Conservation (phyloP, 2,113 vertebrate genomes). For the Kobus ellipsiprymnus region DNA sequence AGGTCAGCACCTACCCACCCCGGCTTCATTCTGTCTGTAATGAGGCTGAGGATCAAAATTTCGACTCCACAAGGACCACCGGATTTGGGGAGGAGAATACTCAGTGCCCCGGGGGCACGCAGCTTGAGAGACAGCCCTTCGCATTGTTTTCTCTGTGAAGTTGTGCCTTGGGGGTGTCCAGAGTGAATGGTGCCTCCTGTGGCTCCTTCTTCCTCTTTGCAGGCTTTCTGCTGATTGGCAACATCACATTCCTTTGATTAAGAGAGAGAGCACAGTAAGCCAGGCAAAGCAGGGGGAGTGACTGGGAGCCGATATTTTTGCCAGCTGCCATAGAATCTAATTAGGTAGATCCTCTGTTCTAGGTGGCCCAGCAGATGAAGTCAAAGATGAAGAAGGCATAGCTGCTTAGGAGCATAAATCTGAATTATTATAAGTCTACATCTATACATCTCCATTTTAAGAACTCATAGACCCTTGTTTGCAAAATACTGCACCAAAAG, state of each 20-base stretch:
- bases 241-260: conserved; percentile 13
- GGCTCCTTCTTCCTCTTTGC: neutral
- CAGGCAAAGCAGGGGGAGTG: neutral
- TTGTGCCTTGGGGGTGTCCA: neutral
- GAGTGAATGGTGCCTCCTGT: neutral
- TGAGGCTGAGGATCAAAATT: neutral
- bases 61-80: neutral
- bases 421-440: neutral
- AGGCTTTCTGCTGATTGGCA: neutral
- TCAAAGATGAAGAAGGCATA: neutral
- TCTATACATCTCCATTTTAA: neutral
- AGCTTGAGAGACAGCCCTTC: neutral
- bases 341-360: neutral
- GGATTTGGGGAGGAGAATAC: neutral
- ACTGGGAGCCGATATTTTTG: neutral
- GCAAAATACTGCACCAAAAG: neutral
- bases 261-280: neutral
- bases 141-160: neutral
- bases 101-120: rapidly evolving
- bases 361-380: neutral
- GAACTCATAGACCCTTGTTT: neutral
- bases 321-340: neutral
- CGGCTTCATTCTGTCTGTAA: neutral
- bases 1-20: conserved; percentile 25
- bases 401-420: neutral